Percentiles rank a stretch among this genome's conserved stretches.
Conservation (phyloP, 2,797 vertebrate genomes). For the Megalops cyprinoides region DNA sequence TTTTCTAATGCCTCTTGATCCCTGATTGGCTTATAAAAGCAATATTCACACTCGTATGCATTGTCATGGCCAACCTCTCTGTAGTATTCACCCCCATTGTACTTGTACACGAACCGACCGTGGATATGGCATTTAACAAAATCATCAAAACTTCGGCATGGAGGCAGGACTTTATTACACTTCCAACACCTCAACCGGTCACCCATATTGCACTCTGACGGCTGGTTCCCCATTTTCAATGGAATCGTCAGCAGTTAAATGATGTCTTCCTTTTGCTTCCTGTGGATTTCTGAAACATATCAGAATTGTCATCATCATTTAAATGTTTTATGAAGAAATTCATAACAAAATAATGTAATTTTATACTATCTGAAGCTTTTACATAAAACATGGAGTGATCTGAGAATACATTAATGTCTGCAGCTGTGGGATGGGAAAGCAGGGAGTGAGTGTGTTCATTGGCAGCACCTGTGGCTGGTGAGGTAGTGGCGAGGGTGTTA, state of each 20-base stretch:
- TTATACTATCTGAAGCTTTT: no score
- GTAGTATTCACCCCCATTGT: slow-evolving; percentile 27
- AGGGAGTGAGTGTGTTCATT: no score
- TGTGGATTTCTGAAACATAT: no score
- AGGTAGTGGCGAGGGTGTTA: no score
- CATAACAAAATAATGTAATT: no score
- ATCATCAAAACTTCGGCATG: not conserved
- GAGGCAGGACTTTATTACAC: slow-evolving; percentile 7
- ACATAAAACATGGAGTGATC: no score
- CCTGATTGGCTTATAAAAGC: slow-evolving; percentile 9
- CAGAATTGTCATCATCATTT: no score
- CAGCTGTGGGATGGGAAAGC: no score
- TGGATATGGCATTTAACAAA: not conserved
- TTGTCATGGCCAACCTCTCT: not conserved
- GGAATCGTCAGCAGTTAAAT: slow-evolving; percentile 5
- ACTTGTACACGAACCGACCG: not conserved
- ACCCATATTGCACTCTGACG: not conserved
- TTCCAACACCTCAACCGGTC: not conserved
- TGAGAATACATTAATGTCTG: no score
- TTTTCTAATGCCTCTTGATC: not conserved
- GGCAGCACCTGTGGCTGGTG: no score
- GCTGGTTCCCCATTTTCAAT: not conserved
- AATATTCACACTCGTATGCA: slow-evolving; percentile 14
- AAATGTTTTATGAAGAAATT: no score
- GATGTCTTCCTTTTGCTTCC: no score